Evolutionary conservation across 2,113 vertebrate genomes (phyloP).

Genomic region (Chunga burmeisteri): DNA sequence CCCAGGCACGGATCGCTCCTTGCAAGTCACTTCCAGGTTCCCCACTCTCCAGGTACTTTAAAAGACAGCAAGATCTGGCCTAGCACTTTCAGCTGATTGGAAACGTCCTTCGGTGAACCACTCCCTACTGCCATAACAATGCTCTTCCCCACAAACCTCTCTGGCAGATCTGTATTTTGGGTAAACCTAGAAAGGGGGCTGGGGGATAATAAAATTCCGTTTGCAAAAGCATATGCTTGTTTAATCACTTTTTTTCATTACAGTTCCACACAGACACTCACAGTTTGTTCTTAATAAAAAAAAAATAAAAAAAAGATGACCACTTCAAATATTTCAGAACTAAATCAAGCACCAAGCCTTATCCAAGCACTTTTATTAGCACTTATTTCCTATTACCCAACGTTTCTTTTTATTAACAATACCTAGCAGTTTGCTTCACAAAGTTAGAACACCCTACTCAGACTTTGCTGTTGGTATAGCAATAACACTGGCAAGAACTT

Average conservation of each 20-base stretch:
- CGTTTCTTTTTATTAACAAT: neutral
- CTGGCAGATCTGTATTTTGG: neutral
- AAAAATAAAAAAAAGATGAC: no score
- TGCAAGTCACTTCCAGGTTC: neutral
- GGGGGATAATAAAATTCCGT: neutral
- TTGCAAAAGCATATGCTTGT: neutral
- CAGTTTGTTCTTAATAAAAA: neutral
- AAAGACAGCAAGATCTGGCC: neutral
- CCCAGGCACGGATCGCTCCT: neutral
- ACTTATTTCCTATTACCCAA: neutral
- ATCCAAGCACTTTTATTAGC: neutral
- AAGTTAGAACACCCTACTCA: neutral
- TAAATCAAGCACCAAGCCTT: neutral
- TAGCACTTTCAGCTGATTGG: neutral
- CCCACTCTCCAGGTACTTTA: neutral
- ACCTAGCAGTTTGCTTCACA: neutral
- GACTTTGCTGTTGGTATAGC: neutral
- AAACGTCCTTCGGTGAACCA: neutral
- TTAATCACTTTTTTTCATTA: neutral
- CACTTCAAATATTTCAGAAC: neutral
- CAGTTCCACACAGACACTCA: neutral
- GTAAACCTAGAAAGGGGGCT: neutral
- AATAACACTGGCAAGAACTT: no score
- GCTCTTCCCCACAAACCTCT: neutral
- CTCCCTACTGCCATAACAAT: neutral